Evolutionary conservation across 2,797 vertebrate genomes (phyloP).

Genomic region (Crocidura indochinensis): DNA sequence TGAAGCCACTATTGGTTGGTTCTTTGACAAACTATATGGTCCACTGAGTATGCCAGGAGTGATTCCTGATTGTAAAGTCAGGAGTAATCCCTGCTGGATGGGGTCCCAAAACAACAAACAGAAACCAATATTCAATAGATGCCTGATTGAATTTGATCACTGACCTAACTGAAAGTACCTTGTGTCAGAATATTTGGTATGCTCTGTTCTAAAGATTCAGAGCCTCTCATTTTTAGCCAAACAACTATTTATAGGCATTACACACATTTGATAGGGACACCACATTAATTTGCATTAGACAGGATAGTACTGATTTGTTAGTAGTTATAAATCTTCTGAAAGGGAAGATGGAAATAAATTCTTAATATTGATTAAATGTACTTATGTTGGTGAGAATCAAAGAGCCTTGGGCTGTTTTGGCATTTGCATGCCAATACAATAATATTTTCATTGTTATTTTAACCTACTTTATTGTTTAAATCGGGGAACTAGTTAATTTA

Average conservation of each 20-base stretch:
- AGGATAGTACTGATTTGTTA: conserved; percentile 12
- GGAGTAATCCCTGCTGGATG: no score
- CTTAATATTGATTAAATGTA: conserved; percentile 64
- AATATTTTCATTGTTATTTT: conserved; percentile 73
- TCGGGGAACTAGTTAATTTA: conserved; percentile 49
- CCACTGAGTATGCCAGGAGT: no score
- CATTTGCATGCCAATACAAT: conserved; percentile 66
- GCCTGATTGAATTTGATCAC: neutral
- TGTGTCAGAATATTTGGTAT: conserved; percentile 19
- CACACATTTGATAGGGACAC: neutral
- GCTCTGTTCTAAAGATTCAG: neutral
- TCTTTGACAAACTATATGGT: no score
- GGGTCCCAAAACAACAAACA: no score
- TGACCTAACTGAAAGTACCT: neutral
- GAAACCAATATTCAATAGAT: neutral
- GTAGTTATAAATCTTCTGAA: conserved; percentile 55
- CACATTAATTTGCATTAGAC: neutral
- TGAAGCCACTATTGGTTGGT: no score
- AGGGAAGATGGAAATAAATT: neutral
- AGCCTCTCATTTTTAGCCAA: neutral
- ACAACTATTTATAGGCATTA: neutral
- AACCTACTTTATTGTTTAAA: conserved; percentile 78
- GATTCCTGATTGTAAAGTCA: no score
- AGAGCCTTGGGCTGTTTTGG: conserved; percentile 11
- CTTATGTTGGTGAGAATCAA: conserved; percentile 61